A percentile compares a stretch with the other conserved stretches of the same genome.
These are phyloP conservation scores for Melanotaenia parkinsoni DNA, from an alignment of 2,797 vertebrate species.

Conservation along the genomic window DNA sequence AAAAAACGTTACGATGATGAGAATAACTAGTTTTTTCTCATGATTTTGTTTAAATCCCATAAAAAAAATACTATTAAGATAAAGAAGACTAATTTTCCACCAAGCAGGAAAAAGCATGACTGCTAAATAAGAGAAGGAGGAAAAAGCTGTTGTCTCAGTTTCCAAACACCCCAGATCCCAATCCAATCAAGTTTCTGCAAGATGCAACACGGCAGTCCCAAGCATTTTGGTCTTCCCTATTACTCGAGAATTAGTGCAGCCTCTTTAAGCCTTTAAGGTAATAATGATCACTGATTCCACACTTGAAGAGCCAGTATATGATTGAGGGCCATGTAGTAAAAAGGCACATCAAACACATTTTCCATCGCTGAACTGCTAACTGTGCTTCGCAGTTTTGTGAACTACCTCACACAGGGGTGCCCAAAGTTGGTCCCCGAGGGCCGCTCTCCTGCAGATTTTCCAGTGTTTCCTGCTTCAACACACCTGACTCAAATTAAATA, in stretches of 20 bases:
- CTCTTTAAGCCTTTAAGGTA: background rate
- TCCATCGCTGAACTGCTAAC: background rate
- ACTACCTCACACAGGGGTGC: background rate
- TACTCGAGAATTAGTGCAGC: background rate
- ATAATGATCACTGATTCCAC: background rate
- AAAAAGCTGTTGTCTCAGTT: background rate
- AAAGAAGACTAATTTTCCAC: no score
- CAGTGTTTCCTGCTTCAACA: no score
- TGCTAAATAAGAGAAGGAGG: background rate
- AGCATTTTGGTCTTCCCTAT: background rate
- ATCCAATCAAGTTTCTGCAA: slow-evolving; percentile 3
- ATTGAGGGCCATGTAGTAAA: background rate
- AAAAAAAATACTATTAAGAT: no score
- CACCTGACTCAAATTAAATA: no score
- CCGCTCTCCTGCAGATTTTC: no score
- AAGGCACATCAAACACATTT: background rate
- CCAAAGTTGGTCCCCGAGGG: no score
- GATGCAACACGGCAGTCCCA: background rate
- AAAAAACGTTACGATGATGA: background rate
- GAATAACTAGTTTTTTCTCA: background rate
- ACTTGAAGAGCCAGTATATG: background rate
- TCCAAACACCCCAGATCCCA: background rate
- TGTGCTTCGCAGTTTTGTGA: background rate
- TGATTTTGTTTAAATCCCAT: no score
- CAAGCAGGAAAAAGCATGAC: background rate